Percentiles rank a stretch among this genome's conserved stretches.
Conservation (phyloP, 2,113 vertebrate genomes). For the Oncorhynchus masou region DNA sequence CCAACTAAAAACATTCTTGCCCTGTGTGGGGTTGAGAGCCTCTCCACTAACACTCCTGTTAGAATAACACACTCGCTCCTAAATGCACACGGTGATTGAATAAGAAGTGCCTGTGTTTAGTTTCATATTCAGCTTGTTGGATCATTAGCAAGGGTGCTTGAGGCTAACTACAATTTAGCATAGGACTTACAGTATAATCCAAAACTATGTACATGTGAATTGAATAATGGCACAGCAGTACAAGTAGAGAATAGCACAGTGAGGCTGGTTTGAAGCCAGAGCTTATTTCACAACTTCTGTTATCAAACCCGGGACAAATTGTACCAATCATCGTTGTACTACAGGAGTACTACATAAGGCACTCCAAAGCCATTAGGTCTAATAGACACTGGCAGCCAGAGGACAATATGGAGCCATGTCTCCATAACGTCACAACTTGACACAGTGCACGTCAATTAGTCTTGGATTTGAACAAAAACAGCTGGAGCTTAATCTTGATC, state of each 20-base stretch:
- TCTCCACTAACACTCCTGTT: conserved; percentile 65
- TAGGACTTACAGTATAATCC: conserved; percentile 26
- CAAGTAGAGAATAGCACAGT: neutral
- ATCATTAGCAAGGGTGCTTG: conserved; percentile 54
- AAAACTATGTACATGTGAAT: neutral
- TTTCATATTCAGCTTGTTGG: conserved; percentile 60
- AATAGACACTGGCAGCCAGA: neutral
- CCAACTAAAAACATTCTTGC: conserved; percentile 58
- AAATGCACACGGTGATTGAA: conserved; percentile 68
- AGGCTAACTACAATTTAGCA: conserved; percentile 43
- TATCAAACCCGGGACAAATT: too few relatives aligned
- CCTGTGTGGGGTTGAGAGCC: conserved; percentile 68
- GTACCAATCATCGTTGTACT: too few relatives aligned
- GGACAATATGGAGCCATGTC: neutral
- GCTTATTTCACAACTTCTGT: too few relatives aligned
- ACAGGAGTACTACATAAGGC: neutral
- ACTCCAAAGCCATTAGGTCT: neutral
- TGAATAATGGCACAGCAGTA: neutral
- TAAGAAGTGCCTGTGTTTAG: conserved; percentile 63
- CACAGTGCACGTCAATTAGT: too few relatives aligned
- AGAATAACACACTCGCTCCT: conserved; percentile 72
- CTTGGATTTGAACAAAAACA: too few relatives aligned
- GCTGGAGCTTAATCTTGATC: too few relatives aligned
- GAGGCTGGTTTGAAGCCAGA: neutral
- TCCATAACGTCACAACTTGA: too few relatives aligned